Evolutionary conservation across 2,113 vertebrate genomes (phyloP).

Genomic region (Ancistrus triradiatus): DNA sequence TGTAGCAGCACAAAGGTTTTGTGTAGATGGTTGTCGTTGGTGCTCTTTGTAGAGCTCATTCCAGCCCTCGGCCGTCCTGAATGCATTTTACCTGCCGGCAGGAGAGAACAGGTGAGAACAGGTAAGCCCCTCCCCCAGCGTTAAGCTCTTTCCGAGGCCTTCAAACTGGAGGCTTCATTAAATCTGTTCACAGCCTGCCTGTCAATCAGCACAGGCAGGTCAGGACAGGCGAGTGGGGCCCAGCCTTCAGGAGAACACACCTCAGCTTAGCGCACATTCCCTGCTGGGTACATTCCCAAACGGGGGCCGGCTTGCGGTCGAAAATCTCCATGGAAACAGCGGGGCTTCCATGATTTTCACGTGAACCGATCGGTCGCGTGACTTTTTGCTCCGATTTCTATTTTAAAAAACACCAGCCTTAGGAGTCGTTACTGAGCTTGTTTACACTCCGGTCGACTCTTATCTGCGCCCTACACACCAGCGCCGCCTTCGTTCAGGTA

Average conservation of each 20-base stretch:
- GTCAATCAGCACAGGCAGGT: slow-evolving; percentile 35
- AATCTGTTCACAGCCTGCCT: slow-evolving; percentile 10
- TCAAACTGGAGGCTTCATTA: slow-evolving; percentile 4
- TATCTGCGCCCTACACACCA: no score
- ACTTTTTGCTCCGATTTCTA: no score
- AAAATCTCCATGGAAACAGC: slow-evolving; percentile 24
- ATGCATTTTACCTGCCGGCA: slow-evolving; percentile 10
- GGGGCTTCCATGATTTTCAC: no score
- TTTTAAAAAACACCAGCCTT: no score
- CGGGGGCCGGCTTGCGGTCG: background rate
- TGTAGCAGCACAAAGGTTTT: no score
- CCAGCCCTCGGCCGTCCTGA: no score
- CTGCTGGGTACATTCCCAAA: slow-evolving; percentile 17
- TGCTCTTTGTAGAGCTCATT: no score
- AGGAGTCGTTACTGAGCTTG: background rate
- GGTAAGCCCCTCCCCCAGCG: slow-evolving; percentile 14
- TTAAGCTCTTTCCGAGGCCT: slow-evolving; percentile 2
- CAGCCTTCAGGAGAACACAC: slow-evolving; percentile 12
- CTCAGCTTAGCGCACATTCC: slow-evolving; percentile 19
- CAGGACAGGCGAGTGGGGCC: slow-evolving; percentile 19
- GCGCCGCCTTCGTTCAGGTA: no score
- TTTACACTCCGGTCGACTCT: background rate
- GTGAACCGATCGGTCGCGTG: no score
- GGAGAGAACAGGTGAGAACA: slow-evolving; percentile 29
- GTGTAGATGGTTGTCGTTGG: no score